Base-by-base conservation (phyloP, 2,888 invertebrate genomes). In the Apotomis betuletana region DNA sequence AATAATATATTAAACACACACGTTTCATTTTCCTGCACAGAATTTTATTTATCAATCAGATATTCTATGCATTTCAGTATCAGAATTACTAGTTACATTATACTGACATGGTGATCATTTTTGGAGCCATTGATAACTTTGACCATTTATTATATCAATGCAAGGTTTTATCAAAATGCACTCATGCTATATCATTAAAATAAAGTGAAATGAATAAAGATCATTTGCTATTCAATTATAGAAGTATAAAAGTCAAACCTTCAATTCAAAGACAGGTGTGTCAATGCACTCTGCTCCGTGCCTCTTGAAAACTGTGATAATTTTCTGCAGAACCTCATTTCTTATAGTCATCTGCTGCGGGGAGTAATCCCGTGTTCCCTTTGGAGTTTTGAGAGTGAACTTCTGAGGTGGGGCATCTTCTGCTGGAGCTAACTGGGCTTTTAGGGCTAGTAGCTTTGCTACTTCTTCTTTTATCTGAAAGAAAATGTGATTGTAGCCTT, bases 251-350 rank as follows among this genome's bases (percentile, higher is more conserved):
- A 5, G n/a, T 13, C 55, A 38, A 4, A 98, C 98, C 95, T 98
- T 99, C 13, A 99, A 91, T 90, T 99, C 99, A 94, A 99, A 99
- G 15, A 99, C 97, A 58, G 99, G 99, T 38, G 99, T 99, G 84
- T 99, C 99, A 84, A 99, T 99, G 27, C 98, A 98, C 85, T 98
- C 98, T 15, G 99, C 99, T 54, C 99, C 99, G 84, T 99, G 99
- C 76, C 96, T 96, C 87, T 99, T 98, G 87, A 99, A 99, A 70
- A 98, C 97, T 4, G 95, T 89, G 36, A 97, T 94, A 76, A 99
- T 97, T 89, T 97, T 98, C 74, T 96, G 95, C 77, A 99, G 93
- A 0, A 98, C 97, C 74, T 95, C 94, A 81, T 97, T 96, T 46
- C 99, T 95, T 73, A 99, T 94, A 0, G 97, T 96, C 99, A 99